Evolutionary conservation across 2,888 invertebrate species (phyloP), one percentile per base, ranked within the genome.

Genomic region (Agonum fuliginosum): DNA sequence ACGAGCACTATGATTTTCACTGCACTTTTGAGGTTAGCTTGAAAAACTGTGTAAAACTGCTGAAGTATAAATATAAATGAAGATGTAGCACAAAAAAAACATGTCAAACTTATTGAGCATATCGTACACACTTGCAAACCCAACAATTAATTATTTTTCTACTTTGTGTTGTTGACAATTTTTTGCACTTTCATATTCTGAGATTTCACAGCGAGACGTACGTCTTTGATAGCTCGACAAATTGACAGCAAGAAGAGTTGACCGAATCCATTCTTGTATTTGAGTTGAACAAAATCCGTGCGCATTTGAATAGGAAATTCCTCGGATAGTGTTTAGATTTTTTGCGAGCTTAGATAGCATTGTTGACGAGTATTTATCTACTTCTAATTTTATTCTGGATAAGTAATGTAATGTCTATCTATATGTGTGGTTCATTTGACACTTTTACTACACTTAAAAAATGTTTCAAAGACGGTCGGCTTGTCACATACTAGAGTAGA

Each of bases 401-500:
- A n/a, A n/a, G n/a, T n/a, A n/a, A n/a, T n/a, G n/a, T n/a, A n/a
- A n/a, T n/a, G n/a, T n/a, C n/a, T n/a, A 8, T 34, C 34, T 5
- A 8, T 8, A 34, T 4, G 41, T 41, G 41, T 14, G 41, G 2
- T 41, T 6, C 17, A 14, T 54, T 12, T 54, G 54, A 54, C 54
- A 54, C 20, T 48, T 48, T 48, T 48, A 48, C 14, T 14, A 20
- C 48, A 48, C 20, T 8, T 48, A 48, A 20, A 48, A 54, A 54
- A 54, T 5, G 24, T n/a, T 12, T 1, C 14, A 54, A 20, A 19
- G 54, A 20, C 19, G 20, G 5, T n/a, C 5, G 20, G n/a, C 6
- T 6, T 54, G 54, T 2, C 22, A 20, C 14, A 1, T 6, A 14
- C 48, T 12, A 48, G 20, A 48, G 20, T 48, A 20, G 24, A 20